A percentile compares a stretch with the other conserved stretches of the same genome.
These are phyloP conservation scores for Zaprionus lachaisei DNA, from an alignment of 1,140 invertebrate genomes.

Conservation along the genomic window DNA sequence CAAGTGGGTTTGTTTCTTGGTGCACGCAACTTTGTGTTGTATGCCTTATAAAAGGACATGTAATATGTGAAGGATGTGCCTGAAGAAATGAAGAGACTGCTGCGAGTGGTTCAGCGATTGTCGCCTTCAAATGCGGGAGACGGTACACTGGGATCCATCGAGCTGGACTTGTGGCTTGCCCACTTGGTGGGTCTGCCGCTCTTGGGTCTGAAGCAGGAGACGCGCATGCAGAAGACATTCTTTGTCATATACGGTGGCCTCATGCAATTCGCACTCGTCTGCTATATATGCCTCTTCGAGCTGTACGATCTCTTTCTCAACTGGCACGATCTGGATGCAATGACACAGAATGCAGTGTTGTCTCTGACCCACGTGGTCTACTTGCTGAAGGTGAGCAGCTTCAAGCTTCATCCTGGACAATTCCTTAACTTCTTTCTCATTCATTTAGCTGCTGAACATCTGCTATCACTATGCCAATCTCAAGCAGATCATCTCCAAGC, in stretches of 20 bases:
- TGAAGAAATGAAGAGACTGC: conserved; percentile 43
- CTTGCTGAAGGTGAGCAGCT: conserved; percentile 49
- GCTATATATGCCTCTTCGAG: conserved; percentile 49
- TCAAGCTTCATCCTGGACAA: not conserved
- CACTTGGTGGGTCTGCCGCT: conserved; percentile 63
- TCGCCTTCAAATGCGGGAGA: conserved; percentile 53
- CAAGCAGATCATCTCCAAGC: conserved; percentile 21
- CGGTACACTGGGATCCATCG: conserved; percentile 65
- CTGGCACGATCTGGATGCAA: conserved; percentile 51
- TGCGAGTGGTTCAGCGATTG: conserved; percentile 34
- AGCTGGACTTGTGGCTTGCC: conserved; percentile 66
- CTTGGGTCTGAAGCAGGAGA: conserved; percentile 52
- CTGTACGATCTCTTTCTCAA: conserved; percentile 61
- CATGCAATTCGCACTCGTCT: conserved; percentile 32
- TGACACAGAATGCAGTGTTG: conserved; percentile 68
- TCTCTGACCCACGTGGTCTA: conserved; percentile 63
- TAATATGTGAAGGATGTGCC: not conserved
- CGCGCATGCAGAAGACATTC: conserved; percentile 16
- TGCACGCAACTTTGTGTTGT: conserved; percentile 16
- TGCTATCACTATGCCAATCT: conserved; percentile 47
- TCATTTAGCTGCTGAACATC: conserved; percentile 47
- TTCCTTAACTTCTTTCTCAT: too few relatives aligned
- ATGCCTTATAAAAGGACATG: conserved; percentile 39
- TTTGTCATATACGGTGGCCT: conserved; percentile 22
- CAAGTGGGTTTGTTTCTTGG: conserved; percentile 6